phyloP scores from a whole-genome alignment of 2,888 invertebrate genomes.

The Liposcelis brunnea region DNA sequence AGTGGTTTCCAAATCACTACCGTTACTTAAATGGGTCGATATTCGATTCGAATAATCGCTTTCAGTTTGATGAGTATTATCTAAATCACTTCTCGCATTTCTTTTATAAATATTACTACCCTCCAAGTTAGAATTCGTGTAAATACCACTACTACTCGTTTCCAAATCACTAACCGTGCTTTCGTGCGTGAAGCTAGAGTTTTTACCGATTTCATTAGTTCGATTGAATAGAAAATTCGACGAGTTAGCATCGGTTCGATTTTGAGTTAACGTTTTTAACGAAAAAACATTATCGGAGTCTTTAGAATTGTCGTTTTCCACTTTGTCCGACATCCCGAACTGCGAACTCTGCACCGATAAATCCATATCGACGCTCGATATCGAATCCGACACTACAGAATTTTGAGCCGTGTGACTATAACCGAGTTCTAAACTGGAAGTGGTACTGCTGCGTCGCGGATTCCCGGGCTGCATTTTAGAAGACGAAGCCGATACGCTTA shows the following conservation, averaged over 20 bases:
- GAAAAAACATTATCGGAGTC: too few relatives aligned
- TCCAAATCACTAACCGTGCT: constrained; percentile 7
- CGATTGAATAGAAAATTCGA: neutral
- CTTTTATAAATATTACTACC: too few relatives aligned
- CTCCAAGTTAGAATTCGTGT: neutral
- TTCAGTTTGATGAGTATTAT: constrained; percentile 3
- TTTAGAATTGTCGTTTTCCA: too few relatives aligned
- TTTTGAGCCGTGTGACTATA: constrained; percentile 79
- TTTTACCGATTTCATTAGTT: too few relatives aligned
- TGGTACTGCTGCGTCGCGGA: constrained; percentile 29
- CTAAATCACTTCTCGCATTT: neutral
- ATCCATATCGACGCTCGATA: constrained; percentile 46
- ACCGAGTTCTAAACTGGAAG: constrained; percentile 66
- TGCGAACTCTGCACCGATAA: constrained; percentile 27
- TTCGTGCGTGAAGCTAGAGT: too few relatives aligned
- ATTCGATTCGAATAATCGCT: too few relatives aligned
- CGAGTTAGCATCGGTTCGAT: neutral
- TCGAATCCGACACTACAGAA: constrained; percentile 52
- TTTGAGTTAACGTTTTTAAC: neutral
- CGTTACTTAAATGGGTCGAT: too few relatives aligned
- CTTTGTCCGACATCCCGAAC: neutral
- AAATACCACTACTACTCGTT: neutral
- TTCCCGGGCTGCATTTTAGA: constrained; percentile 8
- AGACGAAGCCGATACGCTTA: neutral
- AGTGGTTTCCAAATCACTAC: constrained; percentile 4